phyloP scores from a whole-genome alignment of 1,140 invertebrate genomes.

The Sinella curviseta region DNA sequence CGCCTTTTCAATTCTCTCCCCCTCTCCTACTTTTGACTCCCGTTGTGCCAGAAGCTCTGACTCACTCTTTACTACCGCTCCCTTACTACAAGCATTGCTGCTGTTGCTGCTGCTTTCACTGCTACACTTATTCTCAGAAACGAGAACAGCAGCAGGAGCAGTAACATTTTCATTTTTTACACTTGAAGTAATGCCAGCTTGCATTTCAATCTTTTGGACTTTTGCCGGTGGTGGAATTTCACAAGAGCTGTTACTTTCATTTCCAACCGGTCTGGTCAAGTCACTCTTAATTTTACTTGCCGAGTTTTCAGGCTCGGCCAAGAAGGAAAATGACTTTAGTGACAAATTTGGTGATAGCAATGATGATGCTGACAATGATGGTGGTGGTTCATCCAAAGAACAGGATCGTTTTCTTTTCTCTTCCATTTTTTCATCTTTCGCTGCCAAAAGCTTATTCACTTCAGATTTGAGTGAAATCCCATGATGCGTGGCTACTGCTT shows the following conservation, averaged over 20 bases:
- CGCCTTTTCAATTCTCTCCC: not conserved
- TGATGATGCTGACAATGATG: too few relatives aligned
- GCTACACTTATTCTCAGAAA: not conserved
- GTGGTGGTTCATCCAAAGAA: not conserved
- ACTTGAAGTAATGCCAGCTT: not conserved
- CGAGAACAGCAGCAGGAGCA: not conserved
- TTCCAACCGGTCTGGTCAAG: not conserved
- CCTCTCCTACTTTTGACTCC: conserved; percentile 11
- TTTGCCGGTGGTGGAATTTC: not conserved
- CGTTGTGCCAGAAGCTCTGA: not conserved
- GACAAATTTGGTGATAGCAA: too few relatives aligned
- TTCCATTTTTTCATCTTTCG: not conserved
- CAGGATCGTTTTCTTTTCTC: not conserved
- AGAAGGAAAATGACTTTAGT: not conserved
- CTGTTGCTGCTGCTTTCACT: conserved; percentile 10
- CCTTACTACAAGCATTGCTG: not conserved
- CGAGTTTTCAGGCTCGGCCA: not conserved
- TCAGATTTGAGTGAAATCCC: not conserved
- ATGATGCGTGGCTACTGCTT: not conserved
- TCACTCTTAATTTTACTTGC: not conserved
- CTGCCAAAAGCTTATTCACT: not conserved
- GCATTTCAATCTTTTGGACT: not conserved
- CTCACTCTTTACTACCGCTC: not conserved
- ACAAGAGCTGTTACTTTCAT: not conserved
- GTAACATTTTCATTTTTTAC: not conserved